A percentile compares a stretch with the other conserved stretches of the same genome.
These are phyloP conservation scores for Pogoniulus pusillus DNA, from an alignment of 2,797 vertebrate genomes.

Conservation along the genomic window DNA sequence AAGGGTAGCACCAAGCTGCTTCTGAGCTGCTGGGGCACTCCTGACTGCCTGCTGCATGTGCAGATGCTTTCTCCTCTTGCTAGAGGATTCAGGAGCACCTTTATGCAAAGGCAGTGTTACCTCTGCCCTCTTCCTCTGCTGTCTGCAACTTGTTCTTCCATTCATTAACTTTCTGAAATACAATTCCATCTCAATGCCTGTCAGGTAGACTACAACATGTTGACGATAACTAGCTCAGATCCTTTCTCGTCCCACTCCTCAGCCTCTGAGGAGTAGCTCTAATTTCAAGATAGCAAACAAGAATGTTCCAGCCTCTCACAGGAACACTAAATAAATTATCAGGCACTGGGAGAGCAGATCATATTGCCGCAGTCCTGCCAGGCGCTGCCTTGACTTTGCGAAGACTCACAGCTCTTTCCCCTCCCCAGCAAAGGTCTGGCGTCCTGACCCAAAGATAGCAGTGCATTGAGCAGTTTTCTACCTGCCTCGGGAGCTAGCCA, in stretches of 20 bases:
- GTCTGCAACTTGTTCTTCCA: not conserved
- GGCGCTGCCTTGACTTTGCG: slow-evolving; percentile 57
- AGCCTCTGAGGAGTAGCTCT: slow-evolving; percentile 61
- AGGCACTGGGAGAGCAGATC: slow-evolving; percentile 52
- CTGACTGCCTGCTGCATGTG: not conserved
- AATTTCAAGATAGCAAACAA: slow-evolving; percentile 74
- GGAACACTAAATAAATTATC: slow-evolving; percentile 75
- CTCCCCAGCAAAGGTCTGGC: not conserved
- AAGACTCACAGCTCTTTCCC: not conserved
- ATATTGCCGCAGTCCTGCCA: slow-evolving; percentile 62
- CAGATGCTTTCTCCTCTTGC: not conserved
- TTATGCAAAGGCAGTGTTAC: not conserved
- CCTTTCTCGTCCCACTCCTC: slow-evolving; percentile 7
- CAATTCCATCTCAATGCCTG: slow-evolving; percentile 54
- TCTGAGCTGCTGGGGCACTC: not conserved
- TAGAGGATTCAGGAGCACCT: not conserved
- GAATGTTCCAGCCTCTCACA: slow-evolving; percentile 65
- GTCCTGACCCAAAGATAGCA: not conserved
- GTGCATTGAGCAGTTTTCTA: not conserved
- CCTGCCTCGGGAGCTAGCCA: not conserved
- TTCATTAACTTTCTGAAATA: slow-evolving; percentile 53
- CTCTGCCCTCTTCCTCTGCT: slow-evolving; percentile 4
- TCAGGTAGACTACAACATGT: slow-evolving; percentile 60
- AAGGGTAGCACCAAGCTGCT: not conserved
- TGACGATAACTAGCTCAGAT: slow-evolving; percentile 67